phyloP scores from a whole-genome alignment of 1,140 invertebrate genomes.

The Plodia interpunctella region DNA sequence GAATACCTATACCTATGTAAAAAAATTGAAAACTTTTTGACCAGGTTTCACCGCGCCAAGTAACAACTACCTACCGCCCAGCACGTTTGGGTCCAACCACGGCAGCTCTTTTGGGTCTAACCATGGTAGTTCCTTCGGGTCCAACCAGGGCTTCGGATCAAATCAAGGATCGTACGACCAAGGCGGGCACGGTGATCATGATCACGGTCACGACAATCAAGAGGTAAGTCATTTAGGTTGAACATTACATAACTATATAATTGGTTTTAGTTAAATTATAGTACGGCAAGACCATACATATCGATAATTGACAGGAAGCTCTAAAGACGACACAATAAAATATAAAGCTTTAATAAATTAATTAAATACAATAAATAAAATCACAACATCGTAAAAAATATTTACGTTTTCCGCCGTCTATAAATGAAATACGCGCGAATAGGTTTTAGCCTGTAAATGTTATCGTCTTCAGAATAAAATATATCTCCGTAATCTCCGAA shows the following conservation, averaged over 20 bases:
- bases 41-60: slow-evolving; percentile 35
- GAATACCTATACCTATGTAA: too few species aligned
- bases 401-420: slow-evolving; percentile 13
- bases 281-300: too few species aligned
- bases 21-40: slow-evolving; percentile 9
- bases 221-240: too few species aligned
- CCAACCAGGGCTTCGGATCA: not conserved
- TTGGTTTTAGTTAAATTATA: too few species aligned
- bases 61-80: slow-evolving; percentile 43
- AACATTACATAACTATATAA: too few species aligned
- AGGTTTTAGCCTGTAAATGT: slow-evolving; percentile 54
- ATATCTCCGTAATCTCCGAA: slow-evolving; percentile 68
- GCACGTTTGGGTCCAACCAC: slow-evolving; percentile 12
- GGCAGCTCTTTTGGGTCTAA: not conserved
- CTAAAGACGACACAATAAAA: too few species aligned
- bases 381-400: too few species aligned
- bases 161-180: slow-evolving; percentile 15
- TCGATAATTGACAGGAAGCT: too few species aligned
- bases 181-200: slow-evolving; percentile 18
- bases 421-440: slow-evolving; percentile 56
- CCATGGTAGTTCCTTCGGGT: too few species aligned
- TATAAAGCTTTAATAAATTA: too few species aligned
- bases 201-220: slow-evolving; percentile 41
- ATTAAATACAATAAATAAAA: too few species aligned
- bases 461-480: slow-evolving; percentile 50